Evolutionary conservation across 2,888 invertebrate genomes (phyloP).

Genomic region (Eupithecia subumbrata): DNA sequence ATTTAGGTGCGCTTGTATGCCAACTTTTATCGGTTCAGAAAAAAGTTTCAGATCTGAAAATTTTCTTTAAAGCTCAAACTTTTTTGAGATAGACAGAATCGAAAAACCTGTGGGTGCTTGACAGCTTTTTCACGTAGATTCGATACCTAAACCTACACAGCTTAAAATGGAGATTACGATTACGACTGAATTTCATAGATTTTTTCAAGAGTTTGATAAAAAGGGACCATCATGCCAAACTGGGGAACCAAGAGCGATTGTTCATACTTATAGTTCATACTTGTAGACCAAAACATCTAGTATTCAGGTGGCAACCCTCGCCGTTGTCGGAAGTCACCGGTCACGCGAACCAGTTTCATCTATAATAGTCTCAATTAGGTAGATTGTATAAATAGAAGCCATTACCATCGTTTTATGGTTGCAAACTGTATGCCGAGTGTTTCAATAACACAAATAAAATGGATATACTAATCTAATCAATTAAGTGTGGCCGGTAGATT

Average conservation of each 20-base stretch:
- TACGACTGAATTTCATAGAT: neutral
- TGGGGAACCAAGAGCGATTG: neutral
- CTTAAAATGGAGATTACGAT: too few species aligned
- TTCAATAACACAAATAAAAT: neutral
- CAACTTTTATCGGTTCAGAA: too few species aligned
- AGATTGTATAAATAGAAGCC: conserved; percentile 1
- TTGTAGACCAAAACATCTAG: neutral
- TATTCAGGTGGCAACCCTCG: conserved; percentile 11
- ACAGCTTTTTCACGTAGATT: too few species aligned
- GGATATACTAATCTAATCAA: neutral
- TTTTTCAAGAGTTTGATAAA: neutral
- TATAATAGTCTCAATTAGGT: conserved; percentile 10
- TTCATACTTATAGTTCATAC: conserved; percentile 1
- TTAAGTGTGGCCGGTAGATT: neutral
- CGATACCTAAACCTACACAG: too few species aligned
- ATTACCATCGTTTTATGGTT: neutral
- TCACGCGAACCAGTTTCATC: conserved; percentile 22
- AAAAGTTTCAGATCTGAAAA: too few species aligned
- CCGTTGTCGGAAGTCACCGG: conserved; percentile 4
- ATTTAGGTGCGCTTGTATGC: too few species aligned
- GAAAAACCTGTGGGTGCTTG: too few species aligned
- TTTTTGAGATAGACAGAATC: too few species aligned
- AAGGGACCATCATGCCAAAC: too few species aligned
- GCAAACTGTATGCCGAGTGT: neutral
- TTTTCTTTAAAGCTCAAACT: too few species aligned